Evolutionary conservation across 2,888 invertebrate genomes (phyloP), one percentile per base, ranked within the genome.

Genomic region (Ormyrus nitidulus): DNA sequence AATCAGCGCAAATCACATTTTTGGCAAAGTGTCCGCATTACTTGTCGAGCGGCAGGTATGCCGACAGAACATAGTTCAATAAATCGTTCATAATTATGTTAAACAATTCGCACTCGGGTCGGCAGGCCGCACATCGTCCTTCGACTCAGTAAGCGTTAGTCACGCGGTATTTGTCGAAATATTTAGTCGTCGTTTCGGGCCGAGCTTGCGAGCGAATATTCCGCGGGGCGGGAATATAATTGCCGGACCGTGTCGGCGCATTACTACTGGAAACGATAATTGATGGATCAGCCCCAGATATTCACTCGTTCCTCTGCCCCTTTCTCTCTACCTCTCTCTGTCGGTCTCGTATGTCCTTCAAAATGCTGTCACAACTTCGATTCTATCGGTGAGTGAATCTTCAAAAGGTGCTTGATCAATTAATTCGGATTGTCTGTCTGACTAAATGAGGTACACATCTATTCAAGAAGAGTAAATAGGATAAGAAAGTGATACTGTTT

Each of bases 131-230:
- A 34, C 34, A 34, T 34, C 34, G 34, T 34, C 34, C 34, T 34
- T 34, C 34, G 34, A 34, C 34, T 34, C 34, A 34, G 34, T 34
- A 71, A 64, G 46, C 56, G 73, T 54, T 64, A 73, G 73, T 73
- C 54, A 73, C 10, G 64, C 13, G n/a, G 46, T 64, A 56, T 73
- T 73, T 73, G 48, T 53, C 66, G 68, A 75, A 68, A 75, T 68
- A 68, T 68, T 75, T 68, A 75, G 75, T 51, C 48, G 75, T 51
- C 48, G 65, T 70, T 46, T 49, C 9, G 48, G 58, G 1, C n/a
- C 68, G 51, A 6, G 34, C 59, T n/a, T n/a, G 72, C 44, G 34
- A 13, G 44, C n/a, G 54, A 44, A 48, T 48, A 61, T 71, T 49
- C 49, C 71, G n/a, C 71, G n/a, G 19, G 19, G 34, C 53, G 13